Evolutionary conservation across 2,797 vertebrate species (phyloP).

Genomic region (Sebastes minor): DNA sequence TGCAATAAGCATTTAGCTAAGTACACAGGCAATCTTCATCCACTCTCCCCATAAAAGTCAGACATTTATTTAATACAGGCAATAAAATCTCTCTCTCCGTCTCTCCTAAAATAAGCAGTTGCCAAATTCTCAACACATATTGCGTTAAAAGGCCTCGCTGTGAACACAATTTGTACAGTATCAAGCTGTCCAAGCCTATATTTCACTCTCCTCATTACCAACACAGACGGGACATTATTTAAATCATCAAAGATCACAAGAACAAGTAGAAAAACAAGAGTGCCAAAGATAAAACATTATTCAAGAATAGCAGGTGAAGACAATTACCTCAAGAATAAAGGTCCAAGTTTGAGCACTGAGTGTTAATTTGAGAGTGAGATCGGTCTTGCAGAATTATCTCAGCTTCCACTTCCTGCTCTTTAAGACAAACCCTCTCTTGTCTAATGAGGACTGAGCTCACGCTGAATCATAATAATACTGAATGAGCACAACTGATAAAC

Average conservation of each 20-base stretch:
- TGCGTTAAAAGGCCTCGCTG: not conserved
- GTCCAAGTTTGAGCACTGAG: not conserved
- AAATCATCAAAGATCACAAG: not conserved
- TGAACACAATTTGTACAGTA: not conserved
- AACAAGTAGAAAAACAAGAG: not conserved
- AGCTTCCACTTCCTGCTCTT: not conserved
- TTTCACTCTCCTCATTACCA: not conserved
- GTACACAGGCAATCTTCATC: not conserved
- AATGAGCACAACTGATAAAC: not conserved
- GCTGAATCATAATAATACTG: not conserved
- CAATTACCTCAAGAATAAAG: not conserved
- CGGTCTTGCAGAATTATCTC: not conserved
- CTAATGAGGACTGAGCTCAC: not conserved
- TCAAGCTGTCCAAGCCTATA: not conserved
- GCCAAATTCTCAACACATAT: not conserved
- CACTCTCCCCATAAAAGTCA: not conserved
- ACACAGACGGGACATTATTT: not conserved
- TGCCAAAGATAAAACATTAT: not conserved
- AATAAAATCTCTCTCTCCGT: not conserved
- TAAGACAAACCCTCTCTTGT: not conserved
- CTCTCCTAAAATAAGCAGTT: not conserved
- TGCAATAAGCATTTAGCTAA: not conserved
- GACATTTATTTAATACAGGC: constrained; percentile 10
- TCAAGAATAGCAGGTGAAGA: not conserved
- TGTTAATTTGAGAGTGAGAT: not conserved